A percentile compares a stretch with the other conserved stretches of the same genome.
phyloP scores from a whole-genome alignment of 2,113 vertebrate species.

The Cheilinus undulatus region DNA sequence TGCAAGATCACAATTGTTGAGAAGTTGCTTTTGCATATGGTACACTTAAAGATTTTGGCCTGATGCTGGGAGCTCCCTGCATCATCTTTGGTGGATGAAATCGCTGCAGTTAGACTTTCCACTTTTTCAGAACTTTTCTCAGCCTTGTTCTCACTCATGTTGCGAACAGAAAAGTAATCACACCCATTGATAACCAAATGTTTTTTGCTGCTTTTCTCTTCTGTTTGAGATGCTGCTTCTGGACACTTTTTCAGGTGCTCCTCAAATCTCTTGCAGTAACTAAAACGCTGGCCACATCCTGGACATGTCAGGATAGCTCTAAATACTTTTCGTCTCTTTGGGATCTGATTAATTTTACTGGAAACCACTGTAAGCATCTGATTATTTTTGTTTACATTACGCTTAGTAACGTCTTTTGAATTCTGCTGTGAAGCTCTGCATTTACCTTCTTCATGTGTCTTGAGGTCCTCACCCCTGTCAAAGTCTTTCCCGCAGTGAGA shows the following conservation, averaged over 20 bases:
- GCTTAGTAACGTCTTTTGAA: not conserved
- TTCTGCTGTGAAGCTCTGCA: not conserved
- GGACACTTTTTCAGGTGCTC: constrained; percentile 32
- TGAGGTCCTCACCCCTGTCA: constrained; percentile 7
- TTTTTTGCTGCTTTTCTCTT: not conserved
- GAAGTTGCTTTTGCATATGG: constrained; percentile 42
- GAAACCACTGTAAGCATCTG: not conserved
- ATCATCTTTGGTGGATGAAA: not conserved
- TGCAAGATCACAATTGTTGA: constrained; percentile 20
- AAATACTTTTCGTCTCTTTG: not conserved
- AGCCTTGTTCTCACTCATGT: not conserved
- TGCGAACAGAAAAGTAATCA: not conserved
- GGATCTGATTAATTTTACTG: not conserved
- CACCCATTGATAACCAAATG: not conserved
- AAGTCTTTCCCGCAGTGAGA: constrained; percentile 28
- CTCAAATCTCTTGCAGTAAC: constrained; percentile 27
- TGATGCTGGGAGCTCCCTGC: constrained; percentile 4
- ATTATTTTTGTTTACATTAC: not conserved
- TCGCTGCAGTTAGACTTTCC: not conserved
- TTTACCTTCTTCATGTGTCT: constrained; percentile 21
- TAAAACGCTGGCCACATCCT: constrained; percentile 34
- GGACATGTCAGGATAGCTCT: not conserved
- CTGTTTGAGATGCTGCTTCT: not conserved
- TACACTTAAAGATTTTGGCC: constrained; percentile 27
- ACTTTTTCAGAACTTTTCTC: constrained; percentile 7